A percentile compares a stretch with the other conserved stretches of the same genome.
These are phyloP conservation scores for Apoda limacodes DNA, from an alignment of 2,888 invertebrate species.

Conservation along the genomic window DNA sequence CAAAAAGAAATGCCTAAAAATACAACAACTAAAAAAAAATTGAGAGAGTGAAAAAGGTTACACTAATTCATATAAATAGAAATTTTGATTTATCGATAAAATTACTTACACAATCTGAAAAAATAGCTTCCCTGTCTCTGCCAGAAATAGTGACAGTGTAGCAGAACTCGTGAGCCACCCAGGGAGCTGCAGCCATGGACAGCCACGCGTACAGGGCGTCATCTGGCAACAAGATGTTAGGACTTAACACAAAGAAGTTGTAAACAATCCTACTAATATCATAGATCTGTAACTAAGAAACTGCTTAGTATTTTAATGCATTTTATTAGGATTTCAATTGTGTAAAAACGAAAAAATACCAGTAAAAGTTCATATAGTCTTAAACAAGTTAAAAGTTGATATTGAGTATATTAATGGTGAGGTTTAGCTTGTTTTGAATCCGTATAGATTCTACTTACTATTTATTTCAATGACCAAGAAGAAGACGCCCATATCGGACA, in stretches of 20 bases:
- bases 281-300: too few species aligned
- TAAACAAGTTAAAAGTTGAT: too few species aligned
- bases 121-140: slow-evolving; percentile 59
- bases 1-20: too few species aligned
- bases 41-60: too few species aligned
- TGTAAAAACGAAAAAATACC: not conserved
- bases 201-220: too few species aligned
- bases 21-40: too few species aligned
- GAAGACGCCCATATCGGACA: slow-evolving; percentile 59
- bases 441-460: slow-evolving; percentile 46
- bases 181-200: slow-evolving; percentile 53
- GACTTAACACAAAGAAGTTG: too few species aligned
- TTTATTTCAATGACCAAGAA: slow-evolving; percentile 55
- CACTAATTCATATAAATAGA: not conserved
- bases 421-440: too few species aligned
- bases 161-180: slow-evolving; percentile 48
- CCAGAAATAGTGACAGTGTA: slow-evolving; percentile 58
- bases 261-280: too few species aligned
- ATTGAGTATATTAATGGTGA: too few species aligned
- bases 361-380: not conserved
- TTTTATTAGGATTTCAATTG: not conserved
- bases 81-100: slow-evolving; percentile 1
- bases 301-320: too few species aligned
- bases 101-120: slow-evolving; percentile 52
- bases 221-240: too few species aligned